Evolutionary conservation across 2,113 vertebrate species (phyloP), one percentile per base, ranked within the genome.

Genomic region (Muscicapa adusta): DNA sequence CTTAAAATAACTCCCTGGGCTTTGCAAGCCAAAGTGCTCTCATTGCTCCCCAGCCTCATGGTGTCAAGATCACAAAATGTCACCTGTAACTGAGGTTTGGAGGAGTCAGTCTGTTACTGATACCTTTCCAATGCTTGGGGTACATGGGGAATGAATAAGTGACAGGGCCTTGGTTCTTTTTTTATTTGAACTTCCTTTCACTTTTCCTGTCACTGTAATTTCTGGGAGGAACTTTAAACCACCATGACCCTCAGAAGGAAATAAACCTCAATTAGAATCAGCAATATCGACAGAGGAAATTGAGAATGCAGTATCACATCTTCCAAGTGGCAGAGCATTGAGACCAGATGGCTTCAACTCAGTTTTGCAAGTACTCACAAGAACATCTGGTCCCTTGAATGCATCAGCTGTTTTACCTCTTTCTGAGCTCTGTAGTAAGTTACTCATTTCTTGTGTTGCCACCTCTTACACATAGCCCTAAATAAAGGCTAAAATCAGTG

Each of bases 381-480:
- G 89, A 97, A 96, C 93, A 97, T 95, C 92, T 97, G 91, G 63
- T 81, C 96, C 80, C 77, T 85, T 83, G 85, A 81, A 57, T 57
- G 28, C 36, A 63, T 95, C 96, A 89, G 83, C 85, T 96, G 92
- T 78, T 88, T 92, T 65, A 94, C 91, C 91, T 87, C 81, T 78
- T 91, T 82, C 63, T 90, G 48, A 75, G 86, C 73, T 51, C 50
- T 79, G 76, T 43, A 79, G 1, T 33, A 73, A 82, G 61, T 83
- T 71, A 43, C 71, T 78, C 1, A 14, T 72, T 94, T 85, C 85
- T 94, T 10, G 1, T 61, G 62, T 58, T 89, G 40, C 74, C 61
- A 31, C 58, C 33, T 91, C 60, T 50, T 57, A 29, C 8, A 31
- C 14, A 2, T n/a, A 42, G 28, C 50, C 60, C 78, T 91, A 60